Base-by-base conservation (phyloP, 1,140 invertebrate species). In the Steinernema feltiae region DNA sequence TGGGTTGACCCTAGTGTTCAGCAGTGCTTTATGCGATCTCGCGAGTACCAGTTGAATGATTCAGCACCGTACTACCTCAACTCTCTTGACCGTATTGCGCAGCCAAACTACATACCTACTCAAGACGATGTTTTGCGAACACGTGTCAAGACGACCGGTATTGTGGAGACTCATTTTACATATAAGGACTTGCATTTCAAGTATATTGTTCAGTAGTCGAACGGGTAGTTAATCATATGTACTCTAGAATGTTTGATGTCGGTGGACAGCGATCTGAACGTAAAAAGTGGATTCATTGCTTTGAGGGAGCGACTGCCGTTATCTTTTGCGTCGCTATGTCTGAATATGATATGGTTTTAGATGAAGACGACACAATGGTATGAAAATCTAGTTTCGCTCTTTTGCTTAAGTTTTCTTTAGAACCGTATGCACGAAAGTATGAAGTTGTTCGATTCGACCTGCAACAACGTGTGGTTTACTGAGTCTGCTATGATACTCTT, bases 261-360 rank as follows among this genome's bases (percentile, higher is more conserved):
- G 84, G 84, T 69, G 84, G 84, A n/a, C 85, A 85, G 48, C 75
- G 94, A 82, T 95, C 93, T n/a, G 94, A 96, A 87, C 89, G 94
- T 75, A 96, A 96, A 88, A 96, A 96, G 87, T 96, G 94, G 94
- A 97, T 97, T 84, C 94, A 97, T 87, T 97, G 94, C 89, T 97
- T 97, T 87, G 94, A 96, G 88, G 93, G 93, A 72, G 94, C 96
- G 0, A 95, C 93, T 2, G 94, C 94, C 69, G 97, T 89, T 75
- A 89, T 89, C 74, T 89, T 89, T 77, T 88, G 89, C 81, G 88
- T 87, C 15, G 85, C 87, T 71, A 78, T 89, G 84, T 81, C 87
- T 89, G 95, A 95, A 31, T 97, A 98, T 87, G 95, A 97, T 89
- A 92, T 97, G 90, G 94, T 97, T 30, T 89, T 97, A 82, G 93